Base-by-base conservation (phyloP, 53 echinoderm and acorn worm species). In the Paracentrotus lividus region DNA sequence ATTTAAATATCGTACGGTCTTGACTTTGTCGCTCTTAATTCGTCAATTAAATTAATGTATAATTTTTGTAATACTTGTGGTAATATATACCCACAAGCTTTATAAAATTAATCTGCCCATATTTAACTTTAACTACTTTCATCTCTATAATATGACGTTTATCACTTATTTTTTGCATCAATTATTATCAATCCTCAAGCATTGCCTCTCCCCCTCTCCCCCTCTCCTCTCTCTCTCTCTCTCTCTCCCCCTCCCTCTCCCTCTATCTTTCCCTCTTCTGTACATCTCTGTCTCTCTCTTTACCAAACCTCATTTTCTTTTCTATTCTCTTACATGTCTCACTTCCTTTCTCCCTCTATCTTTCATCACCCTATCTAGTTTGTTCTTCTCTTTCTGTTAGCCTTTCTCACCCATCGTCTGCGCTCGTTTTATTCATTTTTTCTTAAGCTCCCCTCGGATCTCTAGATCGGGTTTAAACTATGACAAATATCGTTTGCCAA, bases 401-500 rank as follows among this genome's bases (percentile, higher is more conserved):
- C 57, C 4, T 40, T 53, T 65, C 23, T 65, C 45, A n/a, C n/a
- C 34, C 65, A 86, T 21, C 52, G 7, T 86, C 34, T 36, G 85
- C 4, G 47, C 20, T 85, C 24, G 42, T 44, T 44, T 20, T 10
- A 3, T 38, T 7, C 9, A 21, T 10, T 55, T 59, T 56, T 88
- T 88, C 24, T 57, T 23, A 21, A 31, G 16, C 65, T 59, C 45
- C 44, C 42, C 44, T 38, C n/a, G 34, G 10, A 44, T 59, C 55
- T 64, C 42, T 24, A 42, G 38, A 26, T 32, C 86, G 34, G 33
- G 53, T 54, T 56, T 86, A 55, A 86, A 42, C 89, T 57, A 89
- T 89, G 89, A 89, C 64, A 89, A 89, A 89, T 89, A 89, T 65
- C 65, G 89, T 60, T 86, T 86, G 65, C 23, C 49, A 90, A 90